Conservation (phyloP, 2,888 invertebrate species). For the Lobophora halterata region DNA sequence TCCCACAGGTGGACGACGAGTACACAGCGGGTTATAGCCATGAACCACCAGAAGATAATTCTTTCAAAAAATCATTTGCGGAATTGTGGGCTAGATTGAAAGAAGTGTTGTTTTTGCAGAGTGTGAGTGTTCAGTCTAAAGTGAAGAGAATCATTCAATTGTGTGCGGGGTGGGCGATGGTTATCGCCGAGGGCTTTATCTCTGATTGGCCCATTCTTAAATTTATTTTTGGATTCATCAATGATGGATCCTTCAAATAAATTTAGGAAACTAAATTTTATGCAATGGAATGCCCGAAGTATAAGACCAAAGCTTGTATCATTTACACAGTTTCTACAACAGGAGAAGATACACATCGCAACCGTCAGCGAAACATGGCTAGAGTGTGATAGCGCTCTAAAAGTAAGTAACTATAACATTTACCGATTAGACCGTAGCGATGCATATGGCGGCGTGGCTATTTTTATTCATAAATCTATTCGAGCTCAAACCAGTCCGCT, state of each 20-base stretch:
- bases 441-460: neutral
- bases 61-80: no score
- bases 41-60: no score
- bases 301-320: constrained; percentile 2
- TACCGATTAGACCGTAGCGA: constrained; percentile 3
- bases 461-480: constrained; percentile 1
- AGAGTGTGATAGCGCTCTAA: no score
- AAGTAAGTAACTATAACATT: no score
- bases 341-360: constrained; percentile 6
- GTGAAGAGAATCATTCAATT: no score
- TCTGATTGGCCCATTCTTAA: constrained; percentile 1
- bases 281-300: constrained; percentile 14
- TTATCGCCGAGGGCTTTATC: no score
- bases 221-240: constrained; percentile 2
- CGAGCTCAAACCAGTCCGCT: neutral
- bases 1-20: no score
- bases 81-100: neutral
- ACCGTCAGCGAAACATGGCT: constrained; percentile 9
- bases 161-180: no score
- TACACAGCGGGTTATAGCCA: no score
- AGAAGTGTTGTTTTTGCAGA: no score
- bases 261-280: neutral
- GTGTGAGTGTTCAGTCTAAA: no score
- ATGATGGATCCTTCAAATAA: neutral
- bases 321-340: constrained; percentile 1